These are phyloP conservation scores for Pitta sordida DNA, from an alignment of 2,113 vertebrate species.

Conservation along the genomic window DNA sequence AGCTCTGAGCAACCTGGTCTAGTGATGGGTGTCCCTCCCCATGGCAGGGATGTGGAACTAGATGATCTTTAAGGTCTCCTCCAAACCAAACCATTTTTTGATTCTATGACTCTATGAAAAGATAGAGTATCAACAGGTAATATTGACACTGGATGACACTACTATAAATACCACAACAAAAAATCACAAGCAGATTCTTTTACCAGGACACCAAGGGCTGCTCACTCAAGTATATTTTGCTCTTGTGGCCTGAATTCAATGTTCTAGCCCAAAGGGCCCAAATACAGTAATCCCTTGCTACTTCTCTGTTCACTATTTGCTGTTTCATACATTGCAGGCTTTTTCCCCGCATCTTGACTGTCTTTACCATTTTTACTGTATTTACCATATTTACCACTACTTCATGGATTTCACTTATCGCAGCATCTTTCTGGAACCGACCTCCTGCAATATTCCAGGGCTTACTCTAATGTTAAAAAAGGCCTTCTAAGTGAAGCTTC, in stretches of 20 bases:
- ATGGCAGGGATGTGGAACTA: background rate
- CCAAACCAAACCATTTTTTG: background rate
- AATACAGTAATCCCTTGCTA: no score
- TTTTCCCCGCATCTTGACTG: no score
- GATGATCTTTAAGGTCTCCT: no score
- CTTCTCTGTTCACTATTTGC: no score
- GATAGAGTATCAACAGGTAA: background rate
- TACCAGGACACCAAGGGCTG: background rate
- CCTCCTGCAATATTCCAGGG: no score
- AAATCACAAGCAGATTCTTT: background rate
- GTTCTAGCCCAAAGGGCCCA: fast-evolving
- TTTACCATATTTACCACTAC: no score
- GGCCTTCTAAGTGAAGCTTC: background rate
- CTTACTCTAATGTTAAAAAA: background rate
- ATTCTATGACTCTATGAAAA: background rate
- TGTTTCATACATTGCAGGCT: no score
- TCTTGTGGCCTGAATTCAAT: background rate
- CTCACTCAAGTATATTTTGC: background rate
- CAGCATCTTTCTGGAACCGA: no score
- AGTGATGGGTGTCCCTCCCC: background rate
- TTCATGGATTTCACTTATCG: no score
- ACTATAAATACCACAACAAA: background rate
- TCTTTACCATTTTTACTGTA: no score
- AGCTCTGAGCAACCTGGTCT: fast-evolving
- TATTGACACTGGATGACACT: background rate